These are phyloP conservation scores for Hippoglossus hippoglossus DNA, from an alignment of 2,797 vertebrate species.

Conservation along the genomic window DNA sequence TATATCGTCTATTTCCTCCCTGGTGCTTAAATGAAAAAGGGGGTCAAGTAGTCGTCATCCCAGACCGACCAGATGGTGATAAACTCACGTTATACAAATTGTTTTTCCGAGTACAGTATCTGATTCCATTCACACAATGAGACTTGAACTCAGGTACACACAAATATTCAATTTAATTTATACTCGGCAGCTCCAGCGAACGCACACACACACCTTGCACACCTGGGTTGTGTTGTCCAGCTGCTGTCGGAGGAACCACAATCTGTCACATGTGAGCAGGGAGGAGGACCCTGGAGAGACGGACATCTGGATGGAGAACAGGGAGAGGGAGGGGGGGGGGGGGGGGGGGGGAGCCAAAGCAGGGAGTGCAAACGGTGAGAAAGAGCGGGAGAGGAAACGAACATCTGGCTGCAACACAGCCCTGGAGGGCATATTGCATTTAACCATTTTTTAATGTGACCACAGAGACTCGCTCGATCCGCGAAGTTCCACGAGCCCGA, in stretches of 20 bases:
- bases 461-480: not conserved
- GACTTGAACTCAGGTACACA: not conserved
- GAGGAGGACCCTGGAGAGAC: conserved; percentile 47
- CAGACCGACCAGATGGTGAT: not conserved
- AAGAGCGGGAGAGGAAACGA: conserved; percentile 36
- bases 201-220: conserved; percentile 6
- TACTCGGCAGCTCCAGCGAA: not conserved
- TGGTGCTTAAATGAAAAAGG: too few species aligned
- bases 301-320: conserved; percentile 66
- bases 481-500: too few species aligned
- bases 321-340: not conserved
- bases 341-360: not conserved
- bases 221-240: conserved; percentile 43
- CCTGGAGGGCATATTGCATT: conserved; percentile 45
- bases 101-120: not conserved
- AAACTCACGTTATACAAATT: not conserved
- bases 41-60: not conserved
- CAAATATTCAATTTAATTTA: not conserved
- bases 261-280: conserved; percentile 43
- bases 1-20: too few species aligned
- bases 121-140: not conserved
- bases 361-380: not conserved
- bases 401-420: conserved; percentile 62
- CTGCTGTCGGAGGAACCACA: conserved; percentile 37
- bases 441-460: conserved; percentile 46